Evolutionary conservation across 2,888 invertebrate genomes (phyloP), one percentile per base, ranked within the genome.

Genomic region (Silvanus unidentatus): DNA sequence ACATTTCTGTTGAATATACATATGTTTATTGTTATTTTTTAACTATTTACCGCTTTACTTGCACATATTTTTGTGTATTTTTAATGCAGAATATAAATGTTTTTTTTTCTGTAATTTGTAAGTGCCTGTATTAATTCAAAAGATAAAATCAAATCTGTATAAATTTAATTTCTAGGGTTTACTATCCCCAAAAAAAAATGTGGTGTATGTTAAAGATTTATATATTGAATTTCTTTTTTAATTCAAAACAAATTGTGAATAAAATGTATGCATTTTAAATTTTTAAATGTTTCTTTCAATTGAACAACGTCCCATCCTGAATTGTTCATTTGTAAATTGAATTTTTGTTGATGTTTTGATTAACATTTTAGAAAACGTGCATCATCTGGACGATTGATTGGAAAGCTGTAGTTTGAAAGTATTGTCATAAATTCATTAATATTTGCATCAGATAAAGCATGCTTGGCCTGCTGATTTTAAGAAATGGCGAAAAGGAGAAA

Each of bases 51-150:
- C 22, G 16, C 16, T 22, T 22, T 22, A 22, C 3, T n/a, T 22
- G 22, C 22, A 22, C 22, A 22, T 5, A n/a, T n/a, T n/a, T 22
- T 22, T 22, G 22, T 43, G 30, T 45, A 45, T 42, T 44, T 43
- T 40, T 42, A 39, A 45, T 36, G 39, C 43, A 45, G 41, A 30
- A 43, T 48, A 43, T 44, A 15, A 45, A 50, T 49, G 45, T 44
- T 50, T 43, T 48, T 45, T 45, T 49, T 52, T 50, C 42, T 44
- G 47, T 42, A 48, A 48, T 51, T 50, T 48, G 45, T 48, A 54
- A 54, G 54, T 54, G 54, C 52, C 54, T 54, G 48, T 49, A 49
- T 46, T 51, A 22, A 22, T 22, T 22, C 22, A 22, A 22, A 22
- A 22, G 8, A n/a, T n/a, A 22, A 22, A 22, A 40, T 37, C 16